A percentile compares a stretch with the other conserved stretches of the same genome.
These are phyloP conservation scores for Camelus dromedarius DNA, from an alignment of 2,113 vertebrate species.

Conservation along the genomic window DNA sequence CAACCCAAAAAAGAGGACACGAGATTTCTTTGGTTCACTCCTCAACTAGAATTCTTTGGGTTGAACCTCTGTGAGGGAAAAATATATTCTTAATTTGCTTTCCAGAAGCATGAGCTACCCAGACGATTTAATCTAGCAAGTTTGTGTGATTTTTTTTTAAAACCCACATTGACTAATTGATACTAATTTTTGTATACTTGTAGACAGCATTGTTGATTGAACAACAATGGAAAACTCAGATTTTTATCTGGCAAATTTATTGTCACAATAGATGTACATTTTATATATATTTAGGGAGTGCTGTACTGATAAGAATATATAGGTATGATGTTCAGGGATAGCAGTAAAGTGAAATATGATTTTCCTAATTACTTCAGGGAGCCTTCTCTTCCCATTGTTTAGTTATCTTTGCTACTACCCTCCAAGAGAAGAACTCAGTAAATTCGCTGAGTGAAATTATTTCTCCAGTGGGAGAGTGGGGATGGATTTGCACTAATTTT, in stretches of 20 bases:
- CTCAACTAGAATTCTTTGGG: not conserved
- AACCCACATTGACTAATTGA: not conserved
- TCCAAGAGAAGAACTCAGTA: not conserved
- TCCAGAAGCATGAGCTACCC: not conserved
- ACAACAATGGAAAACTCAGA: not conserved
- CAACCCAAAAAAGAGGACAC: not conserved
- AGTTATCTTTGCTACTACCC: not conserved
- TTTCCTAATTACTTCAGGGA: slow-evolving; percentile 35
- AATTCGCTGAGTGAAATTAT: slow-evolving; percentile 11
- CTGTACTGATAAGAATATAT: not conserved
- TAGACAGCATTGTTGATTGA: not conserved
- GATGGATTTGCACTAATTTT: slow-evolving; percentile 33
- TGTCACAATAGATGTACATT: not conserved
- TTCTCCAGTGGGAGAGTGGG: not conserved
- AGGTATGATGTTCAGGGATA: not conserved
- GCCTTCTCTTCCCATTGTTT: not conserved
- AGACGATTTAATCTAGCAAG: not conserved
- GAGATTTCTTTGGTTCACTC: not conserved
- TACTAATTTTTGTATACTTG: not conserved
- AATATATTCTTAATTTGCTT: not conserved
- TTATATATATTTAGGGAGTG: not conserved
- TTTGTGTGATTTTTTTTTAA: not conserved
- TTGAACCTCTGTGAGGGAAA: not conserved
- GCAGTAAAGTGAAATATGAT: not conserved
- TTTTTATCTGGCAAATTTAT: slow-evolving; percentile 38